A percentile compares a stretch with the other conserved stretches of the same genome.
phyloP scores from a whole-genome alignment of 1,140 invertebrate genomes.

The Copidosoma floridanum region DNA sequence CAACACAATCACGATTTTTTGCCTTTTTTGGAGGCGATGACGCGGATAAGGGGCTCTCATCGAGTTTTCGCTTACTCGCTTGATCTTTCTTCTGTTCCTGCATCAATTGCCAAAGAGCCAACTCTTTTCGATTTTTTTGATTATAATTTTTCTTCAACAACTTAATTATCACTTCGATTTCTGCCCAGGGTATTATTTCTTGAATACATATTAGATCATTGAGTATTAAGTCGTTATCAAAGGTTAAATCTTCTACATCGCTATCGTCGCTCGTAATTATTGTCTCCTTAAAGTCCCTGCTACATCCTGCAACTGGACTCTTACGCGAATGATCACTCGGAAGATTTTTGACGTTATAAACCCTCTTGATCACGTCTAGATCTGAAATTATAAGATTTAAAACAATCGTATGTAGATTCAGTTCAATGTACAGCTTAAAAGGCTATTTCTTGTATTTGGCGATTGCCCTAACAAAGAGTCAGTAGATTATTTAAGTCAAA shows the following conservation, averaged over 20 bases:
- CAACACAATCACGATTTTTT: too few relatives aligned
- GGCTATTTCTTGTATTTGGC: too few relatives aligned
- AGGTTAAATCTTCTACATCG: not conserved
- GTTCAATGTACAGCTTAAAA: too few relatives aligned
- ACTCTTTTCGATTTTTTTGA: conserved; percentile 26
- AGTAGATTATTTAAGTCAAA: too few relatives aligned
- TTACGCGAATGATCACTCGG: not conserved
- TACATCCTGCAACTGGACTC: conserved; percentile 36
- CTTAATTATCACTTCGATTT: conserved; percentile 8
- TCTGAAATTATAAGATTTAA: too few relatives aligned
- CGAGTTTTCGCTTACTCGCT: not conserved
- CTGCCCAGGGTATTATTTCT: conserved; percentile 24
- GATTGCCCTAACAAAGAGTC: too few relatives aligned
- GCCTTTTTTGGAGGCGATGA: too few relatives aligned
- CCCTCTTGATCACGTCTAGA: too few relatives aligned
- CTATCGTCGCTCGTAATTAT: conserved; percentile 3
- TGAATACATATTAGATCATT: conserved; percentile 28
- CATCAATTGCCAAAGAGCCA: conserved; percentile 33
- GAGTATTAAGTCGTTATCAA: conserved; percentile 1
- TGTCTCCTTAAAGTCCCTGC: conserved; percentile 32
- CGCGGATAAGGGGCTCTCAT: too few relatives aligned
- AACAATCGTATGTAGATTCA: too few relatives aligned
- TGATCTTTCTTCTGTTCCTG: too few relatives aligned
- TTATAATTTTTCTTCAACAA: conserved; percentile 15
- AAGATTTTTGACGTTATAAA: not conserved